These are phyloP conservation scores for Lagopus leucura DNA, from an alignment of 2,113 vertebrate genomes.

Conservation along the genomic window DNA sequence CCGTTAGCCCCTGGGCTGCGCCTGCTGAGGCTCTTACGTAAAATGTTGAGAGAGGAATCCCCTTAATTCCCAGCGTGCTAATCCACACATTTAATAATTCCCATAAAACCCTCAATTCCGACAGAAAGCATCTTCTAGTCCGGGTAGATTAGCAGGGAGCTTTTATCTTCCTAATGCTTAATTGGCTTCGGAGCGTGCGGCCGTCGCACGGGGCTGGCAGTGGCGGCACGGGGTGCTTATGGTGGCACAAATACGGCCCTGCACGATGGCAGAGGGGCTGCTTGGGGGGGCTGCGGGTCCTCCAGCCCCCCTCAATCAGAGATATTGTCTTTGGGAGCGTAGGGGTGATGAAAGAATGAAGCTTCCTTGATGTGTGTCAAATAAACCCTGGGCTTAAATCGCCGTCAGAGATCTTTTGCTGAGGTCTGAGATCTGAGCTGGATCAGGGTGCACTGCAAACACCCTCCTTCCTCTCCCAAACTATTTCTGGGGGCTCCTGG, in stretches of 20 bases:
- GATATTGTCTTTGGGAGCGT: not conserved
- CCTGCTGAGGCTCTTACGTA: not conserved
- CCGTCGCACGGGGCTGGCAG: not conserved
- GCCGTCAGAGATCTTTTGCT: not conserved
- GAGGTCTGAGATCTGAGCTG: not conserved
- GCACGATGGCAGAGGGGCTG: not conserved
- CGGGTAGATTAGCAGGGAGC: not conserved
- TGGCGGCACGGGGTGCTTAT: not conserved
- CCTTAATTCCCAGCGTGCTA: constrained; percentile 9
- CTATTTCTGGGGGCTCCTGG: not conserved
- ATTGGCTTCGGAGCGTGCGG: not conserved
- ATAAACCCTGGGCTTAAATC: not conserved
- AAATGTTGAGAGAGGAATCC: constrained; percentile 5
- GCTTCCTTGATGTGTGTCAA: too few species aligned
- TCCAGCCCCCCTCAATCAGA: not conserved
- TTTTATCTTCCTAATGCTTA: not conserved
- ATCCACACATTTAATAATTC: constrained; percentile 14
- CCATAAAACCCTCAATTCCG: not conserved
- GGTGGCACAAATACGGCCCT: not conserved
- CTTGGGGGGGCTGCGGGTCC: not conserved
- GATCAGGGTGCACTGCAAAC: not conserved
- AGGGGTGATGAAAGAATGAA: not conserved
- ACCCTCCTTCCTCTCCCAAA: not conserved
- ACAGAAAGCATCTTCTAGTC: not conserved
- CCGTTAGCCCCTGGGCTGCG: not conserved